Evolutionary conservation across 2,797 vertebrate genomes (phyloP).

Genomic region (Sylvia borin): DNA sequence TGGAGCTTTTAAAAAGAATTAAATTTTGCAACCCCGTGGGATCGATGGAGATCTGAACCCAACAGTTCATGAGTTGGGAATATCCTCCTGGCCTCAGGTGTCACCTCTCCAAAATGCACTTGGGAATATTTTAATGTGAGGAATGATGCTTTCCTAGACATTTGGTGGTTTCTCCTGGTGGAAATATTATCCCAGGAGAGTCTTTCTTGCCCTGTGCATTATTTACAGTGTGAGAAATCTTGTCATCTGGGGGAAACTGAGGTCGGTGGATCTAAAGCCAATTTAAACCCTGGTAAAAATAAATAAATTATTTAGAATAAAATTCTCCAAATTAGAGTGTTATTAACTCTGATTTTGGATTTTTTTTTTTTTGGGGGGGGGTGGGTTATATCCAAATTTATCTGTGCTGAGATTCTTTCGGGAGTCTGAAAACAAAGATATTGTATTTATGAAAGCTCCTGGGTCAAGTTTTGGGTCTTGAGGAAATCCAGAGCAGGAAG

Average conservation of each 20-base stretch:
- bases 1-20: neutral
- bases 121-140: neutral
- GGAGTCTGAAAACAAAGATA: neutral
- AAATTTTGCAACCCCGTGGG: neutral
- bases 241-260: neutral
- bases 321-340: neutral
- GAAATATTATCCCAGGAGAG: neutral
- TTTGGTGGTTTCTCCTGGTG: neutral
- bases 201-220: neutral
- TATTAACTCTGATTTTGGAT: neutral
- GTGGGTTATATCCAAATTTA: neutral
- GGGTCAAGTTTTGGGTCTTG: neutral
- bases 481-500: neutral
- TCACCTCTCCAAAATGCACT: neutral
- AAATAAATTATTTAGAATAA: neutral
- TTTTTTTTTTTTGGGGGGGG: neutral
- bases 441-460: neutral
- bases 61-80: neutral
- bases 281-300: neutral
- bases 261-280: neutral
- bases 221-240: neutral
- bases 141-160: neutral
- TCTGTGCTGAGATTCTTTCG: neutral
- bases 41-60: neutral
- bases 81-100: neutral